Conservation (phyloP, 2,888 invertebrate species). For the Dugesia japonica region DNA sequence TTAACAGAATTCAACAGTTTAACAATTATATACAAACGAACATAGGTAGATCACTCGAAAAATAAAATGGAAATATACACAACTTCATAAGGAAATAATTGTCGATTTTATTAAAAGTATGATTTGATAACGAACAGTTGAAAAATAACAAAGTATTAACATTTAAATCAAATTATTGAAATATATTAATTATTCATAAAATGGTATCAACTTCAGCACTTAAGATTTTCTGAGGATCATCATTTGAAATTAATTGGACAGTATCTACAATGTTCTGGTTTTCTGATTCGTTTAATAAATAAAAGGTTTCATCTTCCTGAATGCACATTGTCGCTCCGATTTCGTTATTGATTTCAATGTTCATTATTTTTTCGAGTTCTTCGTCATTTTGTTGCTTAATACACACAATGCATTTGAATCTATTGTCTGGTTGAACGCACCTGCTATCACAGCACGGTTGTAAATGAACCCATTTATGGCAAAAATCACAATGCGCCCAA, state of each 20-base stretch:
- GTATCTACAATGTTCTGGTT: neutral
- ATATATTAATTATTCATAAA: neutral
- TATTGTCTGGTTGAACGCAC: conserved; percentile 17
- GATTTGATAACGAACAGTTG: neutral
- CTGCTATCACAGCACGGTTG: conserved; percentile 9
- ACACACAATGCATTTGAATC: conserved; percentile 22
- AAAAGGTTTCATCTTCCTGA: conserved; percentile 8
- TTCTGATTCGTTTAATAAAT: conserved; percentile 3
- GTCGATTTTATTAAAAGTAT: neutral
- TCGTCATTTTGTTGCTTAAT: conserved; percentile 4
- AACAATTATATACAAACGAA: conserved; percentile 8
- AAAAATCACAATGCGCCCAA: conserved; percentile 25
- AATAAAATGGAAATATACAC: neutral
- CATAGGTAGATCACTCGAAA: neutral
- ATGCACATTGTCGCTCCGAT: neutral
- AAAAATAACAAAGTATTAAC: neutral
- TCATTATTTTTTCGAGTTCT: conserved; percentile 9
- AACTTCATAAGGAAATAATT: conserved; percentile 3
- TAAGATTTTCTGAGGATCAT: neutral
- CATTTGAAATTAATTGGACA: neutral
- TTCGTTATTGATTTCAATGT: neutral
- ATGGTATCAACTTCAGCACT: neutral
- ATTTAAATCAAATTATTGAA: neutral
- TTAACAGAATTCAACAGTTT: neutral
- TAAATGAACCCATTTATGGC: conserved; percentile 21